These are phyloP conservation scores for Apodemia hepburni DNA, from an alignment of 2,888 invertebrate genomes.

Conservation along the genomic window DNA sequence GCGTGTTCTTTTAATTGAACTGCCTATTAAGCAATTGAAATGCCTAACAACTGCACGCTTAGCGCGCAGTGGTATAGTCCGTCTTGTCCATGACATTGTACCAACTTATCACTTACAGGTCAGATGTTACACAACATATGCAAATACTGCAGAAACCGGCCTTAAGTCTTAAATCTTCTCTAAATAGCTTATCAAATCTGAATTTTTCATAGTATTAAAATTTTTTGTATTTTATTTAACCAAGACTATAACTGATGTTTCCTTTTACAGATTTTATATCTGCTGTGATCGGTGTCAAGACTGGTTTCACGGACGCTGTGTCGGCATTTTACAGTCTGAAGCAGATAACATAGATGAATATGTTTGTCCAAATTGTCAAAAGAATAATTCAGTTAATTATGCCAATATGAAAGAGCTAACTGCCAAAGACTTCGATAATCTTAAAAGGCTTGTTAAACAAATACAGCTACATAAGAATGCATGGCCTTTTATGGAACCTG, in stretches of 20 bases:
- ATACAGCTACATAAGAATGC: slow-evolving; percentile 96
- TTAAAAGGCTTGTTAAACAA: slow-evolving; percentile 93
- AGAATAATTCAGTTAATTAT: slow-evolving; percentile 92
- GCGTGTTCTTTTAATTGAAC: no score
- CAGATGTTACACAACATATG: no score
- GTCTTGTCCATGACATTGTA: no score
- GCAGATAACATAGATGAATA: slow-evolving; percentile 98
- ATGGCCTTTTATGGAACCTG: slow-evolving; percentile 99
- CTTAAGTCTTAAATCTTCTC: no score
- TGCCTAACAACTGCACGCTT: no score
- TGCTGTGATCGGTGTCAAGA: slow-evolving; percentile 99
- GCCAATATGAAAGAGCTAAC: slow-evolving; percentile 94
- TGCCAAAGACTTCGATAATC: slow-evolving; percentile 88
- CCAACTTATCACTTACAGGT: no score
- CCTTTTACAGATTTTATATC: slow-evolving; percentile 92
- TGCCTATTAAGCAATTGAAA: no score
- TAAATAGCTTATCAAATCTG: neutral
- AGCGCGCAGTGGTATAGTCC: no score
- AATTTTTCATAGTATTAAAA: neutral
- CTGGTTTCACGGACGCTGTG: slow-evolving; percentile 99
- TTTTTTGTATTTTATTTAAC: neutral
- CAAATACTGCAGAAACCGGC: no score
- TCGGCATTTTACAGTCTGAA: slow-evolving; percentile 95
- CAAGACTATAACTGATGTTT: neutral
- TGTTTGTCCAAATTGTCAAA: slow-evolving; percentile 96